These are phyloP conservation scores for Formica aserva DNA, from an alignment of 2,888 invertebrate species.

Conservation along the genomic window DNA sequence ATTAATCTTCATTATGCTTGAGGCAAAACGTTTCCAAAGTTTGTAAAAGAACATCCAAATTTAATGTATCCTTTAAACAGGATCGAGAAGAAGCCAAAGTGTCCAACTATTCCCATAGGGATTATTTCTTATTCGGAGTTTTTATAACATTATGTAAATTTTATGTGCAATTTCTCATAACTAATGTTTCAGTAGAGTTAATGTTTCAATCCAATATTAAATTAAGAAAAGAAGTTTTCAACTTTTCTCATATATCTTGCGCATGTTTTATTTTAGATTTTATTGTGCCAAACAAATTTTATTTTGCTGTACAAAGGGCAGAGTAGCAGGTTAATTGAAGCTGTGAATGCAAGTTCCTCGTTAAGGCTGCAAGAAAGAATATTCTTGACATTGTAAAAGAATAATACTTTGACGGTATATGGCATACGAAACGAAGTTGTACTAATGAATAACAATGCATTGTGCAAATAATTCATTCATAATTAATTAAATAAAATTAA, in stretches of 20 bases:
- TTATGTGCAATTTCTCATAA: background rate
- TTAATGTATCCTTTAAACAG: constrained; percentile 17
- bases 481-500: background rate
- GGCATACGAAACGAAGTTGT: background rate
- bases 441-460: background rate
- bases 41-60: constrained; percentile 13
- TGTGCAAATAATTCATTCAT: background rate
- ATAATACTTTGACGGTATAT: background rate
- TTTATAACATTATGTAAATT: constrained; percentile 24
- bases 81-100: background rate
- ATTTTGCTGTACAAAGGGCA: background rate
- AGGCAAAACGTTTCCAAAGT: constrained; percentile 23
- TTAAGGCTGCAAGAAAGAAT: background rate
- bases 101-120: background rate
- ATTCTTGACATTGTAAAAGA: constrained; percentile 21
- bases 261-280: background rate
- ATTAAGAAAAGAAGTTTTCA: background rate
- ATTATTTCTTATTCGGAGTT: constrained; percentile 13
- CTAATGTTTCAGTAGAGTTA: background rate
- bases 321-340: constrained; percentile 27
- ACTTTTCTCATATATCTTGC: background rate
- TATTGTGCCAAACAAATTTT: background rate
- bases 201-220: background rate
- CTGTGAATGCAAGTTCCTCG: constrained; percentile 29
- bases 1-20: constrained; percentile 22